phyloP scores from a whole-genome alignment of 2,888 invertebrate species.

The Drosophila mettleri region DNA sequence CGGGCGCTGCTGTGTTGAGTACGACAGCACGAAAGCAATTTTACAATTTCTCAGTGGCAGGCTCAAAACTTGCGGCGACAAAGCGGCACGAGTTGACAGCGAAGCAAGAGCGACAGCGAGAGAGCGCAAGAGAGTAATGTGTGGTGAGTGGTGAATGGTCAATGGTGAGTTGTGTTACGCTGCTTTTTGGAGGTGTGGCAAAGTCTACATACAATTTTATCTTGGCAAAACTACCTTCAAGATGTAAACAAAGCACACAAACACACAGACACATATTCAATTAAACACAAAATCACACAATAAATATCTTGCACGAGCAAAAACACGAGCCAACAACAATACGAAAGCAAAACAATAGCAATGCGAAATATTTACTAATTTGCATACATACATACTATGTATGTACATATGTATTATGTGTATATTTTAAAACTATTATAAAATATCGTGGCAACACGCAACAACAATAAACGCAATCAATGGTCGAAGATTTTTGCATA shows the following conservation, averaged over 20 bases:
- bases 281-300: background rate
- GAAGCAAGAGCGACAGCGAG: background rate
- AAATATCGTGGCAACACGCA: conserved; percentile 9
- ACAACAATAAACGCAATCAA: conserved; percentile 27
- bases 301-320: conserved; percentile 38
- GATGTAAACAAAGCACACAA: conserved; percentile 72
- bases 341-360: conserved; percentile 37
- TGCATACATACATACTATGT: no score
- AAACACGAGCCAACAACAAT: conserved; percentile 45
- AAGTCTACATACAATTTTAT: conserved; percentile 26
- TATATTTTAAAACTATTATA: conserved; percentile 20
- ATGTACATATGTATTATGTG: background rate
- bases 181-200: conserved; percentile 69
- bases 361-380: conserved; percentile 29
- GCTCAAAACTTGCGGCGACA: conserved; percentile 29
- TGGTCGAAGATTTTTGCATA: conserved; percentile 50
- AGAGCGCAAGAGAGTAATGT: conserved; percentile 1
- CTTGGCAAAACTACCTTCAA: conserved; percentile 64
- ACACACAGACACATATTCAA: conserved; percentile 14
- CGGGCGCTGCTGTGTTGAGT: conserved; percentile 2
- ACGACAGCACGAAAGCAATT: conserved; percentile 21
- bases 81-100: conserved; percentile 9
- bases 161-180: conserved; percentile 1
- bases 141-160: conserved; percentile 48
- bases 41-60: conserved; percentile 23